Evolutionary conservation across 2,888 invertebrate genomes (phyloP).

Genomic region (Philhelius pedissequus): DNA sequence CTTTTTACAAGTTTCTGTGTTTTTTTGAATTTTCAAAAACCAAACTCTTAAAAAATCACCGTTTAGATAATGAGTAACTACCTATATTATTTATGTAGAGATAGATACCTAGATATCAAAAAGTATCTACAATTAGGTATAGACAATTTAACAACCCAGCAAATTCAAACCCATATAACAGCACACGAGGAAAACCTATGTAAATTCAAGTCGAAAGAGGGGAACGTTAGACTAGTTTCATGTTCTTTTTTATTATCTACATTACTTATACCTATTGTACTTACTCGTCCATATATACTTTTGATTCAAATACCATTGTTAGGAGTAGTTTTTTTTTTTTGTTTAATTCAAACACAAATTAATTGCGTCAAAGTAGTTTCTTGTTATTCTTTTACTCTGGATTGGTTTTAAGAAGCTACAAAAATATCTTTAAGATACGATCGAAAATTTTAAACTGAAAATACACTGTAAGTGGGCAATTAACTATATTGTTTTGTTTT

Average conservation of each 20-base stretch:
- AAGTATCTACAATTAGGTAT: background rate
- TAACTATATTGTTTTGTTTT: background rate
- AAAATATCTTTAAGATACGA: background rate
- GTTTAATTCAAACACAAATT: slow-evolving; percentile 8
- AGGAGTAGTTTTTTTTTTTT: background rate
- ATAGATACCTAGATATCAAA: background rate
- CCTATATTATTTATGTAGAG: too few species aligned
- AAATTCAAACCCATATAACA: background rate
- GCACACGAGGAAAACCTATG: background rate
- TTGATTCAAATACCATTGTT: background rate
- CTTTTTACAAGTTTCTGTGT: too few species aligned
- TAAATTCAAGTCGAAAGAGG: background rate
- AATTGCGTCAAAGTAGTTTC: slow-evolving; percentile 46
- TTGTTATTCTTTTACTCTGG: slow-evolving; percentile 55
- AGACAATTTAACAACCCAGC: background rate
- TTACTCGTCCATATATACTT: background rate
- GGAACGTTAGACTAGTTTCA: background rate
- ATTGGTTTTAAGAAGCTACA: slow-evolving; percentile 25
- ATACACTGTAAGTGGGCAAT: slow-evolving; percentile 3
- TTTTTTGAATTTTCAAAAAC: too few species aligned
- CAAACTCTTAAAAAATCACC: too few species aligned
- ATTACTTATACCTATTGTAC: background rate
- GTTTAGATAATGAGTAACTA: background rate
- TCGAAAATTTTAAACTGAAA: background rate
- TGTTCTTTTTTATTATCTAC: background rate